These are phyloP conservation scores for Nebria salina DNA, from an alignment of 2,888 invertebrate species.

Conservation along the genomic window DNA sequence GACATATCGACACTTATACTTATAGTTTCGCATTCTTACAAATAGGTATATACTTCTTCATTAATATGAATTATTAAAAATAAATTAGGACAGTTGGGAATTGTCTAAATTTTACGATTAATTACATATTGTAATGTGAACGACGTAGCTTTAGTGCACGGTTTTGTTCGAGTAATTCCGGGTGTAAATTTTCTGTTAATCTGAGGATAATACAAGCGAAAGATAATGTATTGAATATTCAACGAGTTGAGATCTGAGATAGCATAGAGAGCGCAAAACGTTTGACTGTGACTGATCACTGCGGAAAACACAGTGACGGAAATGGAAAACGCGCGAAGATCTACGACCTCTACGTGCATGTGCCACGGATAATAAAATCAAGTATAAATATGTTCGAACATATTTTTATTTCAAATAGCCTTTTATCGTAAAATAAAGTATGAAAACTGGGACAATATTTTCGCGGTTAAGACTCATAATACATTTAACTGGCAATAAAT, in stretches of 20 bases:
- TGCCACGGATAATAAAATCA: not conserved
- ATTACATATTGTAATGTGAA: not conserved
- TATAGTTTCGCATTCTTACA: no score
- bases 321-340: constrained; percentile 1
- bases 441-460: no score
- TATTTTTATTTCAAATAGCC: no score
- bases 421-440: no score
- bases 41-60: no score
- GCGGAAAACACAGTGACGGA: constrained; percentile 8
- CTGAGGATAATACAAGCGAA: constrained; percentile 24
- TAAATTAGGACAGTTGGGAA: no score
- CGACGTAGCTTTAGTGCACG: not conserved
- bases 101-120: not conserved
- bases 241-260: constrained; percentile 20
- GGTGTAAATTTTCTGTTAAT: constrained; percentile 34
- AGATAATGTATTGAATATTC: constrained; percentile 45
- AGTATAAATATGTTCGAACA: no score
- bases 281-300: constrained; percentile 20
- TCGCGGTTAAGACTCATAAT: no score
- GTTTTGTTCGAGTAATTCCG: constrained; percentile 28
- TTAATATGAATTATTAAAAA: no score
- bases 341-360: constrained; percentile 4
- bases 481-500: no score
- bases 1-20: no score
- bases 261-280: not conserved